A percentile compares a stretch with the other conserved stretches of the same genome.
Conservation (phyloP, 2,113 vertebrate species). For the Ascaphus truei region DNA sequence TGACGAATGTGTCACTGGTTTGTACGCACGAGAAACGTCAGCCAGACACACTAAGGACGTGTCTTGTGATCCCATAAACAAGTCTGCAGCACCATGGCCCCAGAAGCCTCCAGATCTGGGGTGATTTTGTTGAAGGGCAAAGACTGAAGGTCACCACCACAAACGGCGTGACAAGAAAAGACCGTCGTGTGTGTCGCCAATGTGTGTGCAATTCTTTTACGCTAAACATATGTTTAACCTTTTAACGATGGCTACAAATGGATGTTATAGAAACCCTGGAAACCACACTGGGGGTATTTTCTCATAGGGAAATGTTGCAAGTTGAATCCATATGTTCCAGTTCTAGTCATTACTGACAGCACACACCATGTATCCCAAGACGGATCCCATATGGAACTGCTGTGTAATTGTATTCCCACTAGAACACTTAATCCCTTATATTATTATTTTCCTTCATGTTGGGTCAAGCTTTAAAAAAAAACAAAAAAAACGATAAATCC, state of each 20-base stretch:
- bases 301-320: background rate
- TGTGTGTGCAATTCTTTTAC: background rate
- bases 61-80: constrained; percentile 17
- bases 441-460: too few relatives aligned
- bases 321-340: background rate
- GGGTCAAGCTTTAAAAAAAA: too few relatives aligned
- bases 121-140: background rate
- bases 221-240: background rate
- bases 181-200: background rate
- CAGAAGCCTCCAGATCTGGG: background rate
- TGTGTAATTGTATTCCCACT: too few relatives aligned
- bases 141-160: background rate
- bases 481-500: too few relatives aligned
- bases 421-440: too few relatives aligned
- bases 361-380: too few relatives aligned
- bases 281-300: background rate
- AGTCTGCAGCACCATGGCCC: background rate
- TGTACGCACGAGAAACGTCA: background rate
- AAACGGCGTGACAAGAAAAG: constrained; percentile 22
- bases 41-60: background rate
- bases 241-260: background rate
- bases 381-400: too few relatives aligned
- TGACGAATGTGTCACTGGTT: background rate
- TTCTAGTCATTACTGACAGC: too few relatives aligned
- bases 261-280: background rate